These are phyloP conservation scores for Drosophila affinis DNA, from an alignment of 2,888 invertebrate genomes.

Conservation along the genomic window DNA sequence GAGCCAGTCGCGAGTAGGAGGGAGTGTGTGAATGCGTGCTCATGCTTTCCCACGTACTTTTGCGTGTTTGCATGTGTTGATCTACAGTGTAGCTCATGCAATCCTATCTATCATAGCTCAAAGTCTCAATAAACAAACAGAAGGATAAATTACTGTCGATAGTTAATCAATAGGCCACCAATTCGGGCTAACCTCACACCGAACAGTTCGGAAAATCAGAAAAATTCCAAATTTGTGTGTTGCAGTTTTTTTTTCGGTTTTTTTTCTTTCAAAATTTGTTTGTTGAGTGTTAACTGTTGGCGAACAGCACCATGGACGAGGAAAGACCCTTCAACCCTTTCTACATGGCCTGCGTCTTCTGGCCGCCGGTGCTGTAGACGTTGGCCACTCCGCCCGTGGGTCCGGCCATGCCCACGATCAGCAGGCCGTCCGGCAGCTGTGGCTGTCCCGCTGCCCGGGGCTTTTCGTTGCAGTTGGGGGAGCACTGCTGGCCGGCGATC, in stretches of 20 bases:
- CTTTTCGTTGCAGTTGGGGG: slow-evolving; percentile 4
- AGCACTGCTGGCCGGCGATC: slow-evolving; percentile 12
- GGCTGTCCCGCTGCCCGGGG: background rate
- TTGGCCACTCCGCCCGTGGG: slow-evolving; percentile 24
- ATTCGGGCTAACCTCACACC: slow-evolving; percentile 19
- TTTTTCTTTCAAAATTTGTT: background rate
- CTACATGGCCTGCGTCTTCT: slow-evolving; percentile 22
- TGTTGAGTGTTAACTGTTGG: background rate
- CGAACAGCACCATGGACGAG: slow-evolving; percentile 22
- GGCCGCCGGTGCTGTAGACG: slow-evolving; percentile 19
- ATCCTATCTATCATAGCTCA: no score
- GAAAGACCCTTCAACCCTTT: slow-evolving; percentile 43
- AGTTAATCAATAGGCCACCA: no score
- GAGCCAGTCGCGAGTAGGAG: no score
- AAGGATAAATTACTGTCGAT: no score
- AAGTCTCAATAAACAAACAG: no score
- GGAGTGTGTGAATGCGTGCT: no score
- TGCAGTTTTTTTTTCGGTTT: background rate
- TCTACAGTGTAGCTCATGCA: no score
- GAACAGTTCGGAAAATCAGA: slow-evolving; percentile 17
- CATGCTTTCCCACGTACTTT: no score
- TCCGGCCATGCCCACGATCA: slow-evolving; percentile 26
- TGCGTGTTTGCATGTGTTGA: no score
- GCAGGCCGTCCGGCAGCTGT: background rate
- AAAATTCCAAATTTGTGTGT: slow-evolving; percentile 17